A percentile compares a stretch with the other conserved stretches of the same genome.
These are phyloP conservation scores for Hoplostethus atlanticus DNA, from an alignment of 2,797 vertebrate genomes.

Conservation along the genomic window DNA sequence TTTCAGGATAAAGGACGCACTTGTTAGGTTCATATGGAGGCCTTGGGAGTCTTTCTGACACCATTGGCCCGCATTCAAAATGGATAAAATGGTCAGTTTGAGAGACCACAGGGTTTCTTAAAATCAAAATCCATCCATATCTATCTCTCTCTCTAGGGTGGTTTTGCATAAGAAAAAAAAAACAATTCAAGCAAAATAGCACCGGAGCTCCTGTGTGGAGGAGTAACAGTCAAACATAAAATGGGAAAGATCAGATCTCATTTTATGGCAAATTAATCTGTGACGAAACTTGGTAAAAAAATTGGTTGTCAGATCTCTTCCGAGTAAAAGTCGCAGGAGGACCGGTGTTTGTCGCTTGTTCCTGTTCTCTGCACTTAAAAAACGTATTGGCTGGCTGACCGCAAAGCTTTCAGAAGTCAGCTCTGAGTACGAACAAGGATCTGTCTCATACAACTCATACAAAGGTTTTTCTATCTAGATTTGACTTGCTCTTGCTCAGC, in stretches of 20 bases:
- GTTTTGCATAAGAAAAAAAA: slow-evolving; percentile 44
- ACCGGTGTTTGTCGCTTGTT: slow-evolving; percentile 21
- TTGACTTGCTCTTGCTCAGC: neutral
- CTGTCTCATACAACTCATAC: too few species aligned
- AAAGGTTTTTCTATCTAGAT: neutral
- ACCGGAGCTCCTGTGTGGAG: slow-evolving; percentile 26
- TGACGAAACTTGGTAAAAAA: slow-evolving; percentile 33
- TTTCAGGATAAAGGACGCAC: neutral
- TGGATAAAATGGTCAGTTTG: neutral
- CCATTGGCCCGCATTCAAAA: neutral
- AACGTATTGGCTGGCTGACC: neutral
- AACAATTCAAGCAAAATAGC: slow-evolving; percentile 35
- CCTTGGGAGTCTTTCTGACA: neutral
- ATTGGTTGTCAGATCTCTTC: slow-evolving; percentile 7
- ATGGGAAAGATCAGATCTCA: slow-evolving; percentile 60
- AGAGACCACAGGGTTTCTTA: slow-evolving; percentile 1
- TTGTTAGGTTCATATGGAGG: neutral
- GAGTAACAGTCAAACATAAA: slow-evolving; percentile 50
- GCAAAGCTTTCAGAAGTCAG: too few species aligned
- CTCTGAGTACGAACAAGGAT: too few species aligned
- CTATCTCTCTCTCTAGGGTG: slow-evolving; percentile 6
- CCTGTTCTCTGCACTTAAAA: slow-evolving; percentile 3
- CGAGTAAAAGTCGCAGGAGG: neutral
- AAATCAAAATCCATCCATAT: slow-evolving; percentile 26
- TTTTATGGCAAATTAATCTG: slow-evolving; percentile 63